Evolutionary conservation across 2,797 vertebrate species (phyloP).

Genomic region (Harpagifer antarcticus): DNA sequence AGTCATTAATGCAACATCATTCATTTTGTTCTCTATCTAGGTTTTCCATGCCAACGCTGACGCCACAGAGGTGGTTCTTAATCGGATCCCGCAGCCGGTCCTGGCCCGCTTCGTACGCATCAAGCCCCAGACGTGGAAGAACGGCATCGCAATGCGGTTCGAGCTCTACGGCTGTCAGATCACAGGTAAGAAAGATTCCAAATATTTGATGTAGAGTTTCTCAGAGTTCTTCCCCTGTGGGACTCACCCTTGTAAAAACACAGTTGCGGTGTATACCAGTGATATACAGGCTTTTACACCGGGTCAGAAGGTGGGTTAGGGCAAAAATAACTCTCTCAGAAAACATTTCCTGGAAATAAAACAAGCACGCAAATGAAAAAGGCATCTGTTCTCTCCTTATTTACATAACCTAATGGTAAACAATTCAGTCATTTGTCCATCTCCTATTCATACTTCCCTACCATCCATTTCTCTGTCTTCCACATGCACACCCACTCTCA

Average conservation of each 20-base stretch:
- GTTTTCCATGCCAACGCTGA: slow-evolving; percentile 94
- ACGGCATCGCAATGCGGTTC: slow-evolving; percentile 93
- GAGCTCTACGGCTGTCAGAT: slow-evolving; percentile 98
- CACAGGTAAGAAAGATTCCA: slow-evolving; percentile 85
- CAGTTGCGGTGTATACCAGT: slow-evolving; percentile 1
- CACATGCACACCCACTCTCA: slow-evolving; percentile 52
- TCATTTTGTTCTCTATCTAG: slow-evolving; percentile 70
- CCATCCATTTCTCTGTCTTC: slow-evolving; percentile 34
- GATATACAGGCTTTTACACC: slow-evolving; percentile 32
- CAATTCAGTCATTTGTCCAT: slow-evolving; percentile 40
- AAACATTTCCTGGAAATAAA: slow-evolving; percentile 39
- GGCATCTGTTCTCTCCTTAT: background rate
- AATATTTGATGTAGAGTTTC: slow-evolving; percentile 6
- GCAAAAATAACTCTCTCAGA: slow-evolving; percentile 27
- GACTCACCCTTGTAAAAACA: slow-evolving; percentile 44
- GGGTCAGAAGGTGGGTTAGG: slow-evolving; percentile 41
- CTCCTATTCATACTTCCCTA: slow-evolving; percentile 41
- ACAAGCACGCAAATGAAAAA: background rate
- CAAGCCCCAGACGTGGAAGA: slow-evolving; percentile 94
- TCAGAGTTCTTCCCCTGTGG: slow-evolving; percentile 29
- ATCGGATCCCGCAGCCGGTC: slow-evolving; percentile 93
- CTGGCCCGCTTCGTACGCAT: slow-evolving; percentile 94
- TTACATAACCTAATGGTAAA: slow-evolving; percentile 37
- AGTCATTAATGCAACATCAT: background rate
- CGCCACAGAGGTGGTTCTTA: slow-evolving; percentile 93